A percentile compares a stretch with the other conserved stretches of the same genome.
Conservation (phyloP, 2,113 vertebrate species). For the Salvelinus fontinalis region DNA sequence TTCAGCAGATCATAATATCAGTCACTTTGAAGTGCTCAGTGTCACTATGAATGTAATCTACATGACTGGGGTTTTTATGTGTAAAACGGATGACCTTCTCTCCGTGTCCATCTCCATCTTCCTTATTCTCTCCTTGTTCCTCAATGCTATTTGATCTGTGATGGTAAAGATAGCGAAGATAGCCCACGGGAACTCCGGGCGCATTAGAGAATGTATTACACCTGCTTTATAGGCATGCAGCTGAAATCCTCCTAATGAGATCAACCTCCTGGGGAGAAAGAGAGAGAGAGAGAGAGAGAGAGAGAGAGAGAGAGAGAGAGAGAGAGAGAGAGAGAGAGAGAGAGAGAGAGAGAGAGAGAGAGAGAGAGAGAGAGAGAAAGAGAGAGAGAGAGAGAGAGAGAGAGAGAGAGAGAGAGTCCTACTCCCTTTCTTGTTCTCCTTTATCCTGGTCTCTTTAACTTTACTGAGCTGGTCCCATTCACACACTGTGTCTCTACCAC, state of each 20-base stretch:
- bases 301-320: slow-evolving; percentile 60
- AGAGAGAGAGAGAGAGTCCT: slow-evolving; percentile 57
- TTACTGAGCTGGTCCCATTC: slow-evolving; percentile 66
- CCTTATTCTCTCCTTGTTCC: not conserved
- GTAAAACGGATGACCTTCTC: slow-evolving; percentile 51
- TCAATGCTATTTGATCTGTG: slow-evolving; percentile 22
- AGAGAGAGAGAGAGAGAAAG: slow-evolving; percentile 56
- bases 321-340: slow-evolving; percentile 62
- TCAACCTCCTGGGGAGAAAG: slow-evolving; percentile 68
- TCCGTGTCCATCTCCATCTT: slow-evolving; percentile 27
- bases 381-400: slow-evolving; percentile 55
- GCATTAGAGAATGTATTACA: slow-evolving; percentile 73
- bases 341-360: slow-evolving; percentile 57
- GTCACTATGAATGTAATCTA: not conserved
- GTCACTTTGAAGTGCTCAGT: slow-evolving; percentile 42
- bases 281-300: slow-evolving; percentile 51
- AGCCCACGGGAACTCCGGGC: slow-evolving; percentile 53
- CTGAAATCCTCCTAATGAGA: slow-evolving; percentile 77
- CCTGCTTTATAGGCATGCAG: slow-evolving; percentile 74
- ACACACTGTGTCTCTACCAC: slow-evolving; percentile 63
- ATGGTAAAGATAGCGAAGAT: slow-evolving; percentile 57
- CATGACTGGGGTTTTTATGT: not conserved
- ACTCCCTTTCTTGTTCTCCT: slow-evolving; percentile 39
- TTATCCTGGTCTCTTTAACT: slow-evolving; percentile 62
- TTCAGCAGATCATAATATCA: slow-evolving; percentile 31